Evolutionary conservation across 2,113 vertebrate genomes (phyloP), one percentile per base, ranked within the genome.

Genomic region (Aptenodytes patagonicus): DNA sequence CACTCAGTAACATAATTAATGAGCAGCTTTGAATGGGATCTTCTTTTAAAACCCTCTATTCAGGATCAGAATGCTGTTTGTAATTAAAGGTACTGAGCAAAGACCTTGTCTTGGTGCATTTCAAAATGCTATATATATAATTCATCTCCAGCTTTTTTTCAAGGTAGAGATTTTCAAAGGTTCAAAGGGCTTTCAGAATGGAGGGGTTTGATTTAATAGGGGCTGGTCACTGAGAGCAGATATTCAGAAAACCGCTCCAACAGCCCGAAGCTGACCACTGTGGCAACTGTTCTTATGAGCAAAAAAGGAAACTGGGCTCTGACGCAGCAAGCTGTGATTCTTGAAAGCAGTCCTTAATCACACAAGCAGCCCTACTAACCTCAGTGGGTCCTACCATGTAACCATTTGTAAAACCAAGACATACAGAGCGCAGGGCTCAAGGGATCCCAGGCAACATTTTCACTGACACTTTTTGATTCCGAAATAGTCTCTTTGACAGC

Each of bases 1-100:
- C 76, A 65, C 42, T 75, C 57, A 71, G 57, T 38, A 89, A 73
- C 68, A 68, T 58, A 96, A 95, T 47, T 96, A 96, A 96, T 83
- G 42, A 96, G 83, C 52, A 92, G 64, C 47, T 94, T 34, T 77
- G 51, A 66, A 92, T 21, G 12, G 36, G 62, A 94, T 70, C 75
- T 75, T 72, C 60, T 44, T 87, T 90, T 77, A 85, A 95, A 95
- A 88, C 68, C 68, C 60, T 86, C 71, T 89, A 73, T 75, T 94
- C 42, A 90, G 55, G 55, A 93, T 52, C 60, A 71, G 72, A 97
- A 86, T 5, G 5, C n/a, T 83, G 60, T 38, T 52, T 60, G 49
- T 96, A 96, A 93, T 94, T 92, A 89, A 4, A 94, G 68, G 46
- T 83, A 57, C 72, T 38, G 26, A 94, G 72, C 29, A 61, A 90